Evolutionary conservation across 2,797 vertebrate species (phyloP).

Genomic region (Sparus aurata): DNA sequence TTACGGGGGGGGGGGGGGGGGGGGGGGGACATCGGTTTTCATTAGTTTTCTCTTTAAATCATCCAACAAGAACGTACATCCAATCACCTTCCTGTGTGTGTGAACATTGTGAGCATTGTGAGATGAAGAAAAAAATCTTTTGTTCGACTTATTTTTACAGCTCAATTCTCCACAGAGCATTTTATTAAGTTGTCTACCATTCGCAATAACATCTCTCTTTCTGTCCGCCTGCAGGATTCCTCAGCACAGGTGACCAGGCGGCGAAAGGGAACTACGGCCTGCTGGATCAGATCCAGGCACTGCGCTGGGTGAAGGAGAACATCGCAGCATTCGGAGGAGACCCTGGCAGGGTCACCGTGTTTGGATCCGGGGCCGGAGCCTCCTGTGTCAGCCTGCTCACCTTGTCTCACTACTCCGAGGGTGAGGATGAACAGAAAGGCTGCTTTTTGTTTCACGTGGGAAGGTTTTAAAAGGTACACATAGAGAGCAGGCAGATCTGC

Average conservation of each 20-base stretch:
- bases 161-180: background rate
- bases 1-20: conserved; percentile 2
- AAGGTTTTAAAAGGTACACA: background rate
- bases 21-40: conserved; percentile 19
- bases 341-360: conserved; percentile 94
- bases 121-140: conserved; percentile 5
- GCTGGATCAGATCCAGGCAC: conserved; percentile 96
- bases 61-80: background rate
- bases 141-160: conserved; percentile 9
- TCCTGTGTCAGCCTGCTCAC: conserved; percentile 97
- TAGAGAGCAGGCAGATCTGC: background rate
- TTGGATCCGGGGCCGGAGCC: conserved; percentile 96
- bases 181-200: background rate
- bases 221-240: conserved; percentile 86
- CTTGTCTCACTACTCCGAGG: conserved; percentile 97
- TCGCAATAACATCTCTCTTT: conserved; percentile 5
- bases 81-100: conserved; percentile 11
- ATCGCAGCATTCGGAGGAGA: conserved; percentile 95
- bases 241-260: conserved; percentile 97
- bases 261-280: conserved; percentile 97
- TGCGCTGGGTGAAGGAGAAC: conserved; percentile 98
- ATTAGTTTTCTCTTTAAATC: conserved; percentile 32
- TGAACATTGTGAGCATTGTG: conserved; percentile 11
- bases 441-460: background rate
- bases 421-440: conserved; percentile 74